Conservation (phyloP, 2,113 vertebrate species). For the Oryctolagus cuniculus region mOryCun1.1 NC_091433.1:126943001-126943500, state of each 20-base stretch:
- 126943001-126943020: constrained; percentile 35
- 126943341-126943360: neutral
- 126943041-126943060: neutral
- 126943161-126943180: constrained; percentile 53
- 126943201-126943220: neutral
- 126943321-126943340: neutral
- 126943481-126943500: neutral
- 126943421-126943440: neutral
- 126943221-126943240: constrained; percentile 6
- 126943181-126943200: constrained; percentile 42
- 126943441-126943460: neutral
- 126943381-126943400: constrained; percentile 12
- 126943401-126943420: neutral
- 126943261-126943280: neutral
- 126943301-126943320: neutral
- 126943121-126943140: constrained; percentile 48
- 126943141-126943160: constrained; percentile 23
- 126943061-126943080: constrained; percentile 28
- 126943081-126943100: neutral
- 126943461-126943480: neutral
- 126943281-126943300: constrained; percentile 31
- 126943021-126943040: constrained; percentile 15
- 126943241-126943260: neutral
- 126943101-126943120: neutral
- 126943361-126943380: neutral